Base-by-base conservation (phyloP, 35 echinoderm and acorn worm species). In the Hemicentrotus pulcherrimus region DNA sequence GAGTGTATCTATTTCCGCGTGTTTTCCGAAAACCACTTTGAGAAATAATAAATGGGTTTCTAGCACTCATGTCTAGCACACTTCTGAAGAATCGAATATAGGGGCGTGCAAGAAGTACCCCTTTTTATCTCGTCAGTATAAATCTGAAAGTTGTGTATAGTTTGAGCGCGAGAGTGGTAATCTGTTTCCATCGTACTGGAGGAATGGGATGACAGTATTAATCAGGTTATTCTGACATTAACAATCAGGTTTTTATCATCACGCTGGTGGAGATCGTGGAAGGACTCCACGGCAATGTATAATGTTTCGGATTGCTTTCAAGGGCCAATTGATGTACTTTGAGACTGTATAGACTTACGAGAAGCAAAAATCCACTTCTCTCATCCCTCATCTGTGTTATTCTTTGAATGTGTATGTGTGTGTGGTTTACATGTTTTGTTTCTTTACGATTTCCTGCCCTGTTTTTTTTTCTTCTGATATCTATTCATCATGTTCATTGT, bases 21-120 rank as follows among this genome's bases (percentile, higher is more conserved):
- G 65, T 78, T 78, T 78, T 78, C 65, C 65, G 24, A 78, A 78
- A 78, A 78, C 65, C 65, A 78, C 65, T 78, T 78, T 22, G 1
- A 78, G 65, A 78, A 78, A 78, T 78, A 78, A 78, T 78, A 78
- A 78, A 78, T 78, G 65, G 65, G 65, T 78, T 78, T 78, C 65
- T 78, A n/a, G 65, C 65, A 78, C 65, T 78, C 65, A 22, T 28
- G 65, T 78, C 65, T 78, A 78, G 65, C 65, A 78, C 65, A 78
- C 65, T 78, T 78, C 65, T 78, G 28, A 18, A 28, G 65, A 28
- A 78, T 78, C 65, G 28, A 78, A 78, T 70, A n/a, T 8, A 78
- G 24, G 65, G 22, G 22, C 22, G 65, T 8, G 65, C 18, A 2
- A 28, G 65, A 78, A 78, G 65, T 78, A 78, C 65, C 65, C 65